Evolutionary conservation across 2,113 vertebrate species (phyloP).

Genomic region (Carettochelys insculpta): DNA sequence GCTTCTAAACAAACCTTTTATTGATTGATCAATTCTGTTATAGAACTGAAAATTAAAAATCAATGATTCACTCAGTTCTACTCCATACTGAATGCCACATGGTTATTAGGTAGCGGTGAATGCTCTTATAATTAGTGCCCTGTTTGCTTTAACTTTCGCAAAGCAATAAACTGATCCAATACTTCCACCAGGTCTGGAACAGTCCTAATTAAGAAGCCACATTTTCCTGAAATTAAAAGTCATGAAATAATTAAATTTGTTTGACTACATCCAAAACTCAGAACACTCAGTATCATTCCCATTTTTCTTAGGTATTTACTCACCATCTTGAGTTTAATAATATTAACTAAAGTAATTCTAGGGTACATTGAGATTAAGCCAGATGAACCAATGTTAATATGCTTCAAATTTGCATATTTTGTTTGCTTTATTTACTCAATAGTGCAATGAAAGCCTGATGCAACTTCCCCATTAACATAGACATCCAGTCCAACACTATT

Average conservation of each 20-base stretch:
- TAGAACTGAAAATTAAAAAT: background rate
- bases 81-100: background rate
- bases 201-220: background rate
- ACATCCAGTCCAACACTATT: background rate
- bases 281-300: background rate
- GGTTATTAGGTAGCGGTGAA: background rate
- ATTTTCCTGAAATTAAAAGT: background rate
- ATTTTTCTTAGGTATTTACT: background rate
- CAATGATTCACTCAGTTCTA: background rate
- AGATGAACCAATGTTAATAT: background rate
- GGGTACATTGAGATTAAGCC: background rate
- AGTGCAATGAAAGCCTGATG: slow-evolving; percentile 7
- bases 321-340: background rate
- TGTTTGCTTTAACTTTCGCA: background rate
- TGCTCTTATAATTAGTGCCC: accelerated
- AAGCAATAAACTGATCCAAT: background rate
- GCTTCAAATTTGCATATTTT: slow-evolving; percentile 21
- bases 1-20: background rate
- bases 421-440: slow-evolving; percentile 40
- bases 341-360: slow-evolving; percentile 9
- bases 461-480: slow-evolving; percentile 36
- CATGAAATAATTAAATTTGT: background rate
- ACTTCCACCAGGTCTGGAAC: background rate
- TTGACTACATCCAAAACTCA: background rate
- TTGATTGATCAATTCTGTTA: background rate